Evolutionary conservation across 2,797 vertebrate genomes (phyloP).

Genomic region (Emys orbicularis): DNA sequence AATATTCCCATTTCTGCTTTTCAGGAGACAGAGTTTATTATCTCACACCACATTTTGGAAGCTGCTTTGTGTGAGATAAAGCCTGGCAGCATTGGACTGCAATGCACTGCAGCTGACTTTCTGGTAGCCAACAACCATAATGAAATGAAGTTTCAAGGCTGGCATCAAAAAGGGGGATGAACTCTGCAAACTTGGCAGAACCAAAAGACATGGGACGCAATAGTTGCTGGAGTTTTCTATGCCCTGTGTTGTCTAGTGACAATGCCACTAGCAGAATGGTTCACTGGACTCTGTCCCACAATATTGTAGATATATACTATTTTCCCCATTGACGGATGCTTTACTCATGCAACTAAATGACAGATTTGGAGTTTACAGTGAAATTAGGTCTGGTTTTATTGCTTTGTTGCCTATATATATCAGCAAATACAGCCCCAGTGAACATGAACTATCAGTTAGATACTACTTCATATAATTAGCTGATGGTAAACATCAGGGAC

Average conservation of each 20-base stretch:
- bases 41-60: not conserved
- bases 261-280: not conserved
- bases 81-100: not conserved
- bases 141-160: not conserved
- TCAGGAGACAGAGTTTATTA: not conserved
- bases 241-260: not conserved
- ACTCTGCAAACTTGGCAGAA: not conserved
- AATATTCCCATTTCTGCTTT: not conserved
- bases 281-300: not conserved
- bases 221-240: not conserved
- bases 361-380: not conserved
- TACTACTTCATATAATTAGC: not conserved
- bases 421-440: not conserved
- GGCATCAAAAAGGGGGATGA: not conserved
- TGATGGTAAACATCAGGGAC: not conserved
- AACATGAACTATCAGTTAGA: not conserved
- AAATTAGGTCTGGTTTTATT: not conserved
- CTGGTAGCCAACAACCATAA: not conserved
- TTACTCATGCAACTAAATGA: rapidly evolving
- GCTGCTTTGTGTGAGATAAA: not conserved
- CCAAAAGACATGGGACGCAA: not conserved
- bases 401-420: rapidly evolving
- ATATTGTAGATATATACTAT: not conserved
- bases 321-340: not conserved
- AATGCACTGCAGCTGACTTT: not conserved